Base-by-base conservation (phyloP, 2,797 vertebrate genomes). In the Takifugu ocellatus region DNA sequence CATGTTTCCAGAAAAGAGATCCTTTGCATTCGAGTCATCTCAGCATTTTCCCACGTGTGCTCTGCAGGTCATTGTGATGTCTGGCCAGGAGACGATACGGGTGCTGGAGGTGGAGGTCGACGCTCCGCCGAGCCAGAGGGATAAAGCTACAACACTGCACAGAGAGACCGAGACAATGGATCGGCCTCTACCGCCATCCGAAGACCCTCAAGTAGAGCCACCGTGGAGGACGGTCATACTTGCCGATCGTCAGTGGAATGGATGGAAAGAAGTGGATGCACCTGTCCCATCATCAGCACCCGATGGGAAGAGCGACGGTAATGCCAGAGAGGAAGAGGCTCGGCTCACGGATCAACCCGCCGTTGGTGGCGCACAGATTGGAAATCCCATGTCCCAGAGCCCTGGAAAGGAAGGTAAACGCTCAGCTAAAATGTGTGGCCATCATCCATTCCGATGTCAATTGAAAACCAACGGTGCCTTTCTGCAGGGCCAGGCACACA, bases 41-140 rank as follows among this genome's bases (percentile, higher is more conserved):
- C 42, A 25, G 12, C 6, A 51, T 66, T 55, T 49, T 5, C 44
- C 36, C 36, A 55, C 3, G 55, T 54, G 46, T 44, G 6, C 43
- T 55, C 25, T 53, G 16, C 88, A 99, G 96, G 96, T 98, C 65
- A 98, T 98, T 68, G 95, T 97, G 83, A 98, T 99, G 96, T 96
- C 96, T 49, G 82, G 95, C 72, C 95, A 98, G 5, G 96, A 98
- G 87, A 97, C 96, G 16, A 97, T 98, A 82, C 92, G 95, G 3
- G 96, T 98, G 66, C 88, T 97, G 53, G 94, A 97, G 80, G 94
- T 96, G 5, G 95, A 94, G 27, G 96, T 97, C 33, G 95, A 97
- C 2, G 36, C 36, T 14, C 36, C 36, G 10, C 36, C 36, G 11
- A 39, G 36, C 36, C 36, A 39, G 36, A 39, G 14, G 5, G 36